Evolutionary conservation across 92 coral and sea anemone species (phyloP).

Genomic region (Palythoa caribaeorum): DNA sequence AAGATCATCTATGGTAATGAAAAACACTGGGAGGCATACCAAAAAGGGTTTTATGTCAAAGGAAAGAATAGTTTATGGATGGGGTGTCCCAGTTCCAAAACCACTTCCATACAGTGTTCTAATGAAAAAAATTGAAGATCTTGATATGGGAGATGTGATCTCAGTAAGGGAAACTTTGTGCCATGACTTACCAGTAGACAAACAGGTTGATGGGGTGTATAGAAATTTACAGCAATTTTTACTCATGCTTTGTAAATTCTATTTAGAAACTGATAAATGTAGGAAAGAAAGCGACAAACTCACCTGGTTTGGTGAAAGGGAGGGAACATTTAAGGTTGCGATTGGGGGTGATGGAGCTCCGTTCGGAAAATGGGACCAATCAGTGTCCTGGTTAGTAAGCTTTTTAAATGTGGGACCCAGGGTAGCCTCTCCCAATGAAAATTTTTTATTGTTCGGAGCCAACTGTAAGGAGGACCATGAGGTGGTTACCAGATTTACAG

Average conservation of each 20-base stretch:
- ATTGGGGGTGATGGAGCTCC: not conserved
- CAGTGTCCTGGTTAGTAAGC: constrained; percentile 67
- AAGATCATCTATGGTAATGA: constrained; percentile 63
- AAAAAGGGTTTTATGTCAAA: constrained; percentile 54
- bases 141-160: constrained; percentile 64
- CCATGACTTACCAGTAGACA: constrained; percentile 46
- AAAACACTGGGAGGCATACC: constrained; percentile 55
- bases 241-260: constrained; percentile 50
- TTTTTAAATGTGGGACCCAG: constrained; percentile 71
- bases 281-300: constrained; percentile 55
- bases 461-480: constrained; percentile 12
- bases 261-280: constrained; percentile 59
- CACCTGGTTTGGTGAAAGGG: constrained; percentile 1
- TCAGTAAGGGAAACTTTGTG: constrained; percentile 60
- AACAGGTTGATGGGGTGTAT: constrained; percentile 65
- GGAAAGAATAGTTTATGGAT: constrained; percentile 44
- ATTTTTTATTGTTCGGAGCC: constrained; percentile 48
- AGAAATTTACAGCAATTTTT: constrained; percentile 57
- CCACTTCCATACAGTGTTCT: constrained; percentile 56
- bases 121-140: constrained; percentile 35
- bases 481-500: too few species aligned
- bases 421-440: constrained; percentile 44
- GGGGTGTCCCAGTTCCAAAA: constrained; percentile 59
- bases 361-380: constrained; percentile 44
- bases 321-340: too few species aligned